Percentiles rank a stretch among this genome's conserved stretches.
Evolutionary conservation across 2,888 invertebrate genomes (phyloP).

Genomic region (Dicyrtoma fusca): DNA sequence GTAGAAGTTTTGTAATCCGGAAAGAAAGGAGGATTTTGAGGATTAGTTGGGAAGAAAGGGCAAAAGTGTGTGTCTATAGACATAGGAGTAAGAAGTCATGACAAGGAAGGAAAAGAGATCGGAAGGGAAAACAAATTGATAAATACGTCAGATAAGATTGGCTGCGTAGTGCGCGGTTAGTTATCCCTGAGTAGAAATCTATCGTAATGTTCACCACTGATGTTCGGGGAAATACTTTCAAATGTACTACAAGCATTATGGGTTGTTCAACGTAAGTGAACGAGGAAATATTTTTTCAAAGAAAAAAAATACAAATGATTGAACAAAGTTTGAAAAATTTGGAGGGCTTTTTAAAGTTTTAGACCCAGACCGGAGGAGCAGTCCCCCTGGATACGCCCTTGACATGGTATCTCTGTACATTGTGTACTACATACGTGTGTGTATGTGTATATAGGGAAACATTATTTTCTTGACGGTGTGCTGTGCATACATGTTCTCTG

Average conservation of each 20-base stretch:
- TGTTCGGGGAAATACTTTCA: slow-evolving; percentile 8
- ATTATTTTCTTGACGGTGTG: slow-evolving; percentile 8
- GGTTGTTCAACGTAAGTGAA: neutral
- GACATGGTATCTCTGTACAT: slow-evolving; percentile 17
- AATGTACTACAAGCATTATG: neutral
- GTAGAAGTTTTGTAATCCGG: slow-evolving; percentile 16
- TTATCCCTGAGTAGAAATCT: slow-evolving; percentile 20
- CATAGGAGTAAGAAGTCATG: neutral
- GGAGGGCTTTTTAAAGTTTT: slow-evolving; percentile 20
- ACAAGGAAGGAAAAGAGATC: slow-evolving; percentile 13
- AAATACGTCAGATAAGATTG: slow-evolving; percentile 32
- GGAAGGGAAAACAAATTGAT: slow-evolving; percentile 39
- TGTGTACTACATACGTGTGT: neutral
- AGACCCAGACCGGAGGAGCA: slow-evolving; percentile 14
- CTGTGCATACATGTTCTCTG: neutral
- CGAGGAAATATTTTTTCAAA: neutral
- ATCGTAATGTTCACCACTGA: slow-evolving; percentile 25
- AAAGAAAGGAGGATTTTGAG: neutral
- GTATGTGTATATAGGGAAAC: no score
- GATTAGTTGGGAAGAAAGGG: slow-evolving; percentile 3
- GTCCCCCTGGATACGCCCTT: slow-evolving; percentile 31
- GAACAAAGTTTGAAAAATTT: slow-evolving; percentile 20
- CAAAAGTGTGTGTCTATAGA: slow-evolving; percentile 15
- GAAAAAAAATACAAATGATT: slow-evolving; percentile 5
- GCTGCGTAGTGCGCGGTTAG: slow-evolving; percentile 22